Percentiles rank a stretch among this genome's conserved stretches.
These are phyloP conservation scores for Squalus acanthias DNA, from an alignment of 2,797 vertebrate species.

Conservation along the genomic window DNA sequence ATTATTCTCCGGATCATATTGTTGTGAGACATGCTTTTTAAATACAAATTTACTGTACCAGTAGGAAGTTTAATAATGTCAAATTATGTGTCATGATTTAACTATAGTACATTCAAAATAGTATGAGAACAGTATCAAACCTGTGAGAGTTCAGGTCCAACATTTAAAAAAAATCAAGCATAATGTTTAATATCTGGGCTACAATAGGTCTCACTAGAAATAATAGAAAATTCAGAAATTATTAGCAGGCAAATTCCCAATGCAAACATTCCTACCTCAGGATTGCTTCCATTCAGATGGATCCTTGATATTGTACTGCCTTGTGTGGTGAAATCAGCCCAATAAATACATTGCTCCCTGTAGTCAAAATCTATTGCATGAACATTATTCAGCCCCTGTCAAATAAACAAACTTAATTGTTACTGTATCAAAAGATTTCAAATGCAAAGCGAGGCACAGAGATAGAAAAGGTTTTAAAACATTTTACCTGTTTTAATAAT, in stretches of 20 bases:
- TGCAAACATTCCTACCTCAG: slow-evolving; percentile 72
- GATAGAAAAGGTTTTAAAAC: neutral
- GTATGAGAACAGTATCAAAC: neutral
- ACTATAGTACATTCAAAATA: neutral
- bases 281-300: slow-evolving; percentile 88
- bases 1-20: neutral
- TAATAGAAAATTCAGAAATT: neutral
- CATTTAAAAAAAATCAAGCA: neutral
- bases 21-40: neutral
- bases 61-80: neutral
- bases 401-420: slow-evolving; percentile 41
- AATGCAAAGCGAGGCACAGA: neutral
- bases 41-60: neutral
- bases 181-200: neutral
- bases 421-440: slow-evolving; percentile 37
- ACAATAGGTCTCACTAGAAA: neutral
- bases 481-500: slow-evolving; percentile 86
- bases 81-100: neutral
- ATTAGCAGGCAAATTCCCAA: slow-evolving; percentile 38
- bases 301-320: slow-evolving; percentile 95
- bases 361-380: slow-evolving; percentile 97
- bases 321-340: slow-evolving; percentile 93
- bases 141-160: neutral
- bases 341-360: slow-evolving; percentile 95
- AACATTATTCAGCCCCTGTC: slow-evolving; percentile 91